Evolutionary conservation across 2,113 vertebrate genomes (phyloP), one percentile per base, ranked within the genome.

Genomic region (Carlito syrichta): DNA sequence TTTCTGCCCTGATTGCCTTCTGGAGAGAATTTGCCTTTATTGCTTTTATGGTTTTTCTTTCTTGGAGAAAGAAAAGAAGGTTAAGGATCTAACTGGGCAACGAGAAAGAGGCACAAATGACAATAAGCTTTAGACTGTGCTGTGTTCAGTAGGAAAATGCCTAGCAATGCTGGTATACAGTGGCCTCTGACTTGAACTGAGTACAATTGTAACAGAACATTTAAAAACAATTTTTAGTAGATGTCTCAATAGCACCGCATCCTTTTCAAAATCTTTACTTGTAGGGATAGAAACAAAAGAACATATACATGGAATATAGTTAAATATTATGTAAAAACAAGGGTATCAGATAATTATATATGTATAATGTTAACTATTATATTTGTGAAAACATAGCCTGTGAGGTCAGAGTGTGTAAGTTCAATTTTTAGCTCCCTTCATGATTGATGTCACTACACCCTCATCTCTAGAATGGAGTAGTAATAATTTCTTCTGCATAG

Each of bases 1-100:
- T 91, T 96, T 94, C 85, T 94, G 78, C 71, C 90, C 71, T 83
- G 84, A 97, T 94, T 89, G 54, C 43, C 83, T 96, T 91, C 73
- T 56, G 22, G 43, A 92, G 58, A 95, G 38, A 62, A 88, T 82
- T 40, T 93, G 63, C 84, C 69, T 92, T 71, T 58, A 4, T 73
- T 96, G 45, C 22, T 71, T 96, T 77, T 81, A 62, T n/a, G 40
- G 12, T 40, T 83, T 83, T 87, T 43, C 27, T 93, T 94, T 81
- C 66, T 86, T 91, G 11, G 40, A 88, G n/a, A 79, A 5, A 66
- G 48, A 86, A 97, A 91, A 87, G 56, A 82, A 86, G 66, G 27
- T 25, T 63, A 76, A 79, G 5, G 32, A 69, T 17, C 52, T 78
- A 92, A 96, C 13, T 2, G 62, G 78, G 22, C 40, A 92, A 40